Evolutionary conservation across 2,888 invertebrate genomes (phyloP).

Genomic region (Leucania comma): DNA sequence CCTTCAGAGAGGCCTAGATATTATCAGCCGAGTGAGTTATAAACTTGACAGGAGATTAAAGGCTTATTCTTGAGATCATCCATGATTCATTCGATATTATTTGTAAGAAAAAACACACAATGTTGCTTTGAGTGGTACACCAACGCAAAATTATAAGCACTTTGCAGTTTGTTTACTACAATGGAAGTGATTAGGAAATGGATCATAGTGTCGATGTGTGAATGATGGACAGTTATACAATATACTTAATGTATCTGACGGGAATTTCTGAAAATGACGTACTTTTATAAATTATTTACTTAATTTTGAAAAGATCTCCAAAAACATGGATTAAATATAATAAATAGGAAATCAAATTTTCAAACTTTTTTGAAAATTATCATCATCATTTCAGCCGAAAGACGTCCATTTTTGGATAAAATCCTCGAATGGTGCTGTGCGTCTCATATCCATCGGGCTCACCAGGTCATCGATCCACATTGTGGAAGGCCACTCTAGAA

Average conservation of each 20-base stretch:
- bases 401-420: no score
- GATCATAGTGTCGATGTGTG: neutral
- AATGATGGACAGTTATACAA: neutral
- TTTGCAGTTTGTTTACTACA: slow-evolving; percentile 6
- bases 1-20: slow-evolving; percentile 55
- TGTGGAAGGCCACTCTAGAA: no score
- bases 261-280: neutral
- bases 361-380: no score
- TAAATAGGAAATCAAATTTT: no score
- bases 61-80: slow-evolving; percentile 57
- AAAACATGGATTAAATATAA: no score
- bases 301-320: no score
- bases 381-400: no score
- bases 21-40: slow-evolving; percentile 54
- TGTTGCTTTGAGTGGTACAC: slow-evolving; percentile 28
- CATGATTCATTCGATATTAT: slow-evolving; percentile 53
- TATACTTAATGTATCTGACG: neutral
- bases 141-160: slow-evolving; percentile 29
- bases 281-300: no score
- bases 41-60: slow-evolving; percentile 57
- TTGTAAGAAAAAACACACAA: slow-evolving; percentile 38
- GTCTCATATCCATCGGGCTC: no score
- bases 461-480: no score
- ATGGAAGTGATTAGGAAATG: neutral
- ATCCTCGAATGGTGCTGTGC: no score